Percentiles rank a stretch among this genome's conserved stretches.
phyloP scores from a whole-genome alignment of 2,888 invertebrate genomes.

The Fragum fragum region DNA sequence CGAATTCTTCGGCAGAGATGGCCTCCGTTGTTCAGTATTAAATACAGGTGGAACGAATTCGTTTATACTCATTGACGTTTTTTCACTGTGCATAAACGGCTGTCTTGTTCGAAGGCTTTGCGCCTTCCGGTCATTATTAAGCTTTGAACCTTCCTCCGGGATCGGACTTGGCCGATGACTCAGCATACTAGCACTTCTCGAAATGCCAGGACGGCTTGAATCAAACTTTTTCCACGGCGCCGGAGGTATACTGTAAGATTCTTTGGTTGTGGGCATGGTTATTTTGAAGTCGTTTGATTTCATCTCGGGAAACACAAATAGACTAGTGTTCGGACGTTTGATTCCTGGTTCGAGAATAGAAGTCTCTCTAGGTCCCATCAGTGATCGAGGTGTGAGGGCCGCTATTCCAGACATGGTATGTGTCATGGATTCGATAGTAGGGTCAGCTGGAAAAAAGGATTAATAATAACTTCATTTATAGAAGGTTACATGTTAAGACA shows the following conservation, averaged over 20 bases:
- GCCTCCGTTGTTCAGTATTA: background rate
- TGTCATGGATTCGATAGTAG: slow-evolving; percentile 53
- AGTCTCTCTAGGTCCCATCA: slow-evolving; percentile 48
- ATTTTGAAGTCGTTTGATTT: slow-evolving; percentile 53
- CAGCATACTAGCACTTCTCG: slow-evolving; percentile 10
- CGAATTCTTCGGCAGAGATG: background rate
- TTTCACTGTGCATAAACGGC: background rate
- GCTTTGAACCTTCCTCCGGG: background rate
- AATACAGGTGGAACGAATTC: background rate
- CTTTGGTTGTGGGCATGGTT: slow-evolving; percentile 33
- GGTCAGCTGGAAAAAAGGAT: slow-evolving; percentile 53
- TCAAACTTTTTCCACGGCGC: slow-evolving; percentile 2
- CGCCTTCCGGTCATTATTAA: background rate
- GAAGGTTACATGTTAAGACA: too few relatives aligned
- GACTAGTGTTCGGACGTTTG: slow-evolving; percentile 31
- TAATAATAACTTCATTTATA: too few relatives aligned
- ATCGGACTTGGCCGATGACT: slow-evolving; percentile 29
- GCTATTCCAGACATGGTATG: slow-evolving; percentile 43
- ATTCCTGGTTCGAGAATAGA: slow-evolving; percentile 35
- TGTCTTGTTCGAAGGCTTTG: slow-evolving; percentile 9
- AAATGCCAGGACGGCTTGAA: slow-evolving; percentile 9
- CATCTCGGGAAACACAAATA: slow-evolving; percentile 46
- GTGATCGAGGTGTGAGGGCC: slow-evolving; percentile 25
- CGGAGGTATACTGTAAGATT: slow-evolving; percentile 5
- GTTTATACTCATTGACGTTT: background rate